Base-by-base conservation (phyloP, 2,113 vertebrate species). In the Daboia siamensis region DNA sequence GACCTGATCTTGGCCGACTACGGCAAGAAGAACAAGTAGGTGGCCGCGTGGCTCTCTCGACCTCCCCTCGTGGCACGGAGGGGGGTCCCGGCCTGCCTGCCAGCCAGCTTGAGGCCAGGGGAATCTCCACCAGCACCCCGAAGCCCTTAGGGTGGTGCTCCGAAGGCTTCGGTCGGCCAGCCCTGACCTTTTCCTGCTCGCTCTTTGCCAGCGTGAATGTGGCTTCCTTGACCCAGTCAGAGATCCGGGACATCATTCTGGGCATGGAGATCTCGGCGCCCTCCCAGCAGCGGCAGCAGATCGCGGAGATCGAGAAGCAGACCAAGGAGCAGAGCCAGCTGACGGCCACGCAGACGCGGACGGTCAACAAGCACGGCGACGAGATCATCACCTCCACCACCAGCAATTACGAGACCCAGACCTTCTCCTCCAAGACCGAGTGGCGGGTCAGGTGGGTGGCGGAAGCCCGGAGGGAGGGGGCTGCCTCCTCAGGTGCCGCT, bases 11-110 rank as follows among this genome's bases (percentile, higher is more conserved):
- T 99, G 96, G 99, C 99, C 0, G 99, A 99, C 95, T 99, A 99
- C 0, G 99, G 99, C 97, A 99, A 99, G 97, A 99, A 99, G 97
- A 99, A 99, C 98, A 99, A 99, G 99, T 99, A 95, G 98, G 99
- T 87, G 1, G 0, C 33, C 1, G 29, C 29, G 1, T 2, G 51
- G 44, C 3, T 3, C 17, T 20, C 88, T 87, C 56, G 12, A 48
- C 57, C 48, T 91, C 51, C 86, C 24, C 17, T 15, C 10, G 1
- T 10, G 29, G 15, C 15, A 4, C 29, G 2, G n/a, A 12, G 29
- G 39, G 9, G 5, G 56, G 1, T 8, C 55, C 33, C n/a, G 52
- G 0, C 12, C 87, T 46, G 55, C 87, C 87, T 1, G 11, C 15
- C 39, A 12, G 24, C 13, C 51, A 24, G 11, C 39, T 15, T 11